These are phyloP conservation scores for Leuctra nigra DNA, from an alignment of 2,888 invertebrate genomes.

Conservation along the genomic window DNA sequence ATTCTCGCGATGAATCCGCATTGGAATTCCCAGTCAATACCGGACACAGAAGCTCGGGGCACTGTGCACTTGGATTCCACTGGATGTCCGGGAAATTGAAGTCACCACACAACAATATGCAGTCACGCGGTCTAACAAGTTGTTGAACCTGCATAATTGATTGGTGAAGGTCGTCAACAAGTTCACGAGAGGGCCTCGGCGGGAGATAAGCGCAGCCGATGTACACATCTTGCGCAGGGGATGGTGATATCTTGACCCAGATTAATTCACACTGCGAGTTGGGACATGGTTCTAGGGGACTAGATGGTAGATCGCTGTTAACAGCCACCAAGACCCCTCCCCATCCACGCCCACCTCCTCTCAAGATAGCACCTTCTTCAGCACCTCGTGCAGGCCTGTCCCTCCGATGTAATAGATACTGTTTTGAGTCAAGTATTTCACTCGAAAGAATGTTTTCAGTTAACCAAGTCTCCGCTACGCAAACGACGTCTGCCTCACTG, in stretches of 20 bases:
- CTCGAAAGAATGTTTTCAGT: neutral
- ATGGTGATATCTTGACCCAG: neutral
- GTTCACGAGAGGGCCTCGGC: neutral
- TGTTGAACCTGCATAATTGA: neutral
- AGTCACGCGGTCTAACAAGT: neutral
- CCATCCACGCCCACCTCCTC: conserved; percentile 9
- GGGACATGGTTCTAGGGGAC: neutral
- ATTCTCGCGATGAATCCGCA: neutral
- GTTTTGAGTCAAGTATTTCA: conserved; percentile 6
- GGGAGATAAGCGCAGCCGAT: neutral
- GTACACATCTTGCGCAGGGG: neutral
- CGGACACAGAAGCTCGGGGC: neutral
- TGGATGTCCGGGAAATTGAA: neutral
- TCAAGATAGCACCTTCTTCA: neutral
- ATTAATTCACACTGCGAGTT: too few species aligned
- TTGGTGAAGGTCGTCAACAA: neutral
- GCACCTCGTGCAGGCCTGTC: neutral
- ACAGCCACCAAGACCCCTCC: conserved; percentile 2
- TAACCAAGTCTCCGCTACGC: conserved; percentile 6
- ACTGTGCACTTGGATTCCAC: neutral
- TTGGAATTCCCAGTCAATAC: neutral
- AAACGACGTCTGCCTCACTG: conserved; percentile 9
- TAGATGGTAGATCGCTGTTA: neutral
- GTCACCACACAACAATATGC: neutral
- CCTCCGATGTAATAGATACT: neutral